phyloP scores from a whole-genome alignment of 2,113 vertebrate species.

The Orientallactaga bullata region DNA sequence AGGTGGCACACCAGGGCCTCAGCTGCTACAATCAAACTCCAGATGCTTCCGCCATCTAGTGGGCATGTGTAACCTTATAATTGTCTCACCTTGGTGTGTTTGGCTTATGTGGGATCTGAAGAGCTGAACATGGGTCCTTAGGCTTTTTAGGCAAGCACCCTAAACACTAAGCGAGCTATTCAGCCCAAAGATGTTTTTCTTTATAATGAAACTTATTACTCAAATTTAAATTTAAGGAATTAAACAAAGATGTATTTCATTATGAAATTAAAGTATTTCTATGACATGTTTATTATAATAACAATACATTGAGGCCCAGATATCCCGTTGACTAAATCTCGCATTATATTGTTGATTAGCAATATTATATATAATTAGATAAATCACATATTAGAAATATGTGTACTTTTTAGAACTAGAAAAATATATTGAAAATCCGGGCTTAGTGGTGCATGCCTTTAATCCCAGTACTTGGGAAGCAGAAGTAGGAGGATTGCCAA shows the following conservation, averaged over 20 bases:
- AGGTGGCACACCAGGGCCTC: no score
- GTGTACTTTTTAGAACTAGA: constrained; percentile 37
- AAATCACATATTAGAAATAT: constrained; percentile 45
- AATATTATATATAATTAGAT: constrained; percentile 12
- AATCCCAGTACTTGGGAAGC: no score
- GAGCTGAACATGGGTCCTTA: no score
- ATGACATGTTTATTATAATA: background rate
- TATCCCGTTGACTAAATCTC: background rate
- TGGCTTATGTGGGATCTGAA: no score
- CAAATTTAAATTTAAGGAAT: background rate
- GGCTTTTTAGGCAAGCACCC: no score
- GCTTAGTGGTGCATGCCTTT: no score
- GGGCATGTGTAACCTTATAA: no score
- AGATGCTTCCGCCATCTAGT: no score
- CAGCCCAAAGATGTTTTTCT: background rate
- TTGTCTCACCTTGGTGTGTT: no score
- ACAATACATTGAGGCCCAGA: background rate
- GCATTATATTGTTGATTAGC: constrained; percentile 24
- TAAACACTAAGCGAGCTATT: no score
- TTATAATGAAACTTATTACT: background rate
- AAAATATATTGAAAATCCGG: constrained; percentile 44
- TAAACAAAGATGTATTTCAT: background rate
- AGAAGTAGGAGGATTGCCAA: no score
- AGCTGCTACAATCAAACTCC: no score
- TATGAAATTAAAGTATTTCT: constrained; percentile 35